Percentiles rank a stretch among this genome's conserved stretches.
These are phyloP conservation scores for Pogonomyrmex californicus DNA, from an alignment of 1,140 invertebrate species.

Conservation along the genomic window DNA sequence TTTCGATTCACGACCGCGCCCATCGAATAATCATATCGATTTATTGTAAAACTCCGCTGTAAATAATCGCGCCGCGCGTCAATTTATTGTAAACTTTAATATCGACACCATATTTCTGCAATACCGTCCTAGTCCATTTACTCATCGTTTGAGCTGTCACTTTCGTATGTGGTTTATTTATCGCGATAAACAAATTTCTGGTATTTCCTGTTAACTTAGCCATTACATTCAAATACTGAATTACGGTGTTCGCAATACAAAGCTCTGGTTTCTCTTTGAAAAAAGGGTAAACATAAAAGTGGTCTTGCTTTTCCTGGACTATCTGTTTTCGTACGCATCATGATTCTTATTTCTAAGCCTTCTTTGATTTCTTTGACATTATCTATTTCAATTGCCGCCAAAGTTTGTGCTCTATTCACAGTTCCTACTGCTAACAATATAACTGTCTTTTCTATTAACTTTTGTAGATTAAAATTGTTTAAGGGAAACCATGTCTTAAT, in stretches of 20 bases:
- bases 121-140: neutral
- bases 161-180: neutral
- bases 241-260: slow-evolving; percentile 1
- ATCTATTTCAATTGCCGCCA: neutral
- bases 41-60: no score
- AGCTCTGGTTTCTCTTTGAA: no score
- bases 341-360: slow-evolving; percentile 14
- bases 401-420: neutral
- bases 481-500: neutral
- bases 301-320: neutral
- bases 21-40: no score
- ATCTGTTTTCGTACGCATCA: neutral
- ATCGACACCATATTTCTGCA: slow-evolving; percentile 9
- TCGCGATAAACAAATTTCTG: neutral
- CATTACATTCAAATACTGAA: neutral
- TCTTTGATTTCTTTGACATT: neutral
- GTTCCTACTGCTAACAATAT: slow-evolving; percentile 1
- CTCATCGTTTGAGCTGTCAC: neutral
- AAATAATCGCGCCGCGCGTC: no score
- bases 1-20: no score
- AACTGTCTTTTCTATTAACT: neutral
- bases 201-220: neutral
- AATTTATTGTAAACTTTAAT: no score
- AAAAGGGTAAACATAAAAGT: neutral
- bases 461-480: neutral